These are phyloP conservation scores for Lasiurus borealis DNA, from an alignment of 2,113 vertebrate species.

Conservation along the genomic window DNA sequence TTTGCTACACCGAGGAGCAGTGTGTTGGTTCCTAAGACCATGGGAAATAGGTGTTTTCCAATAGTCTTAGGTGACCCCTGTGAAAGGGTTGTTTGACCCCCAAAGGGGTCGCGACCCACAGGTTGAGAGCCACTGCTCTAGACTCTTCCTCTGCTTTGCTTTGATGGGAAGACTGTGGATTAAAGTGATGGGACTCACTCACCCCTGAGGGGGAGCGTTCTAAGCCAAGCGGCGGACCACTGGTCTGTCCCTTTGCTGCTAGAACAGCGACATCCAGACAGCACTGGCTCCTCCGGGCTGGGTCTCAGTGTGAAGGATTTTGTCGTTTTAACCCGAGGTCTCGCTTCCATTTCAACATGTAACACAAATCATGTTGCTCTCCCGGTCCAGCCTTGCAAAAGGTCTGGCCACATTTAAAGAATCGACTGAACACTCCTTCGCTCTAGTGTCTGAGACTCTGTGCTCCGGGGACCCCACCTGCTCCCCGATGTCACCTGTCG, in stretches of 20 bases:
- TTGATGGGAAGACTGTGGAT: background rate
- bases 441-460: background rate
- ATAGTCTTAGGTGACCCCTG: too few relatives aligned
- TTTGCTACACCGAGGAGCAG: too few relatives aligned
- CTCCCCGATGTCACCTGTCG: background rate
- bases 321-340: background rate
- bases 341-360: background rate
- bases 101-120: too few relatives aligned
- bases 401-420: background rate
- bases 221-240: too few relatives aligned
- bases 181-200: background rate
- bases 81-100: too few relatives aligned
- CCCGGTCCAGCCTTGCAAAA: background rate
- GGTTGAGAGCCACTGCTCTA: too few relatives aligned
- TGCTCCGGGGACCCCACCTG: too few relatives aligned
- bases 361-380: background rate
- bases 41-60: too few relatives aligned
- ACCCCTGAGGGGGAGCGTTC: background rate
- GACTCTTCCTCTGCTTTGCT: background rate
- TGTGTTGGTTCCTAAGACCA: too few relatives aligned
- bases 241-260: background rate
- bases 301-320: background rate
- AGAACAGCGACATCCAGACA: background rate
- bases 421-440: background rate
- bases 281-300: background rate